These are phyloP conservation scores for Himantopus leucocephalus DNA, from an alignment of 2,113 vertebrate species.

Conservation along the genomic window DNA sequence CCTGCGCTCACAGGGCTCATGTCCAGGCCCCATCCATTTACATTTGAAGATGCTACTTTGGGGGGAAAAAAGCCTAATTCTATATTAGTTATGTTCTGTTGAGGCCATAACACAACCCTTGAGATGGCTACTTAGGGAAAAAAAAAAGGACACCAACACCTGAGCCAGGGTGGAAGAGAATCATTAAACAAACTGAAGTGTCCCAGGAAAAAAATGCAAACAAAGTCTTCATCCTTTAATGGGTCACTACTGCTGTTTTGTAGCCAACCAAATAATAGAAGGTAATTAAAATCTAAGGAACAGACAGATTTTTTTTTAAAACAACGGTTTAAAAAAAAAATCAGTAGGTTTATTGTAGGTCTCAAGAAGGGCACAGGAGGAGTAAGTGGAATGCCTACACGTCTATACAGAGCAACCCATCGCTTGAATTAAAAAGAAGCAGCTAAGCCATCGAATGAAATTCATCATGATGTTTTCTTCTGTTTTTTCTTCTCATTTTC, in stretches of 20 bases:
- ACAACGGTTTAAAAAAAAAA: slow-evolving; percentile 66
- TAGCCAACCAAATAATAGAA: background rate
- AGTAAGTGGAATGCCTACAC: slow-evolving; percentile 30
- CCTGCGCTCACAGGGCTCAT: too few relatives aligned
- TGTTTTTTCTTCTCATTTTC: slow-evolving; percentile 87
- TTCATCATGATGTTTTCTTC: slow-evolving; percentile 78
- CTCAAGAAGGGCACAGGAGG: slow-evolving; percentile 21
- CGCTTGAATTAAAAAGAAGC: slow-evolving; percentile 53
- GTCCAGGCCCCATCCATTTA: too few relatives aligned
- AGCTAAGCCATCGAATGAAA: background rate
- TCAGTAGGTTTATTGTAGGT: slow-evolving; percentile 71
- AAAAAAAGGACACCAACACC: rapidly evolving
- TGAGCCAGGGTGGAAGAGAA: background rate
- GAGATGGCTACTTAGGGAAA: background rate
- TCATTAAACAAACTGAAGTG: background rate
- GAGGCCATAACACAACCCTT: background rate
- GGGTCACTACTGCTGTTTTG: background rate
- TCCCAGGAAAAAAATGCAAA: background rate
- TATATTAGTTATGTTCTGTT: rapidly evolving
- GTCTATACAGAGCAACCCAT: slow-evolving; percentile 36
- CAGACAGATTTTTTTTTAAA: background rate
- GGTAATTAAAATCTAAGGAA: background rate
- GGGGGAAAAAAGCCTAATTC: background rate
- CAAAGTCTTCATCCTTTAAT: background rate
- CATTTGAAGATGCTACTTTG: rapidly evolving